Conservation (phyloP, 1,140 invertebrate genomes). For the Linepithema humile region DNA sequence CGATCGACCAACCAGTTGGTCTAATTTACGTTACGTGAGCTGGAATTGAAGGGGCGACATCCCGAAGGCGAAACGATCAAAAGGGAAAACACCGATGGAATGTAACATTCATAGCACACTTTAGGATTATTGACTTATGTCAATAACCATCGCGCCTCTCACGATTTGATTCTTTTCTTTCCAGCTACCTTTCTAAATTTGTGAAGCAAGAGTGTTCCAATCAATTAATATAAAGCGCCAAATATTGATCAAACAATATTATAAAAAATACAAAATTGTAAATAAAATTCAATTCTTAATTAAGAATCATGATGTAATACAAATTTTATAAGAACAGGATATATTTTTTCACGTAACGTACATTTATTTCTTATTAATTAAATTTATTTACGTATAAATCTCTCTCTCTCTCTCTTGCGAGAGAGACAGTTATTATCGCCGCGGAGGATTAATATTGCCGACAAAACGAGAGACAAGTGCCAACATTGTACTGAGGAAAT, state of each 20-base stretch:
- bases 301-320: neutral
- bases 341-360: neutral
- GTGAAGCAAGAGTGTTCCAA: neutral
- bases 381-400: neutral
- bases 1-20: constrained; percentile 17
- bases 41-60: constrained; percentile 10
- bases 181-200: neutral
- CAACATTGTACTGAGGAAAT: constrained; percentile 19
- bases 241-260: neutral
- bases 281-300: too few species aligned
- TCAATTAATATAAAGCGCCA: neutral
- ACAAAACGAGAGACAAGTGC: neutral
- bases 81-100: neutral
- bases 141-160: neutral
- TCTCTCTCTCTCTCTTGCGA: too few species aligned
- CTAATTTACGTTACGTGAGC: constrained; percentile 43
- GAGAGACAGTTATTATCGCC: neutral
- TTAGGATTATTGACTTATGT: neutral
- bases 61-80: neutral
- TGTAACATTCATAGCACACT: neutral
- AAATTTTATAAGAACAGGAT: neutral
- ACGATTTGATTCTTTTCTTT: neutral
- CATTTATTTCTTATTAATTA: neutral
- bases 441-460: neutral
- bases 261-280: neutral